Evolutionary conservation across 35 echinoderm and acorn worm genomes (phyloP).

Genomic region (Anneissia japonica): DNA sequence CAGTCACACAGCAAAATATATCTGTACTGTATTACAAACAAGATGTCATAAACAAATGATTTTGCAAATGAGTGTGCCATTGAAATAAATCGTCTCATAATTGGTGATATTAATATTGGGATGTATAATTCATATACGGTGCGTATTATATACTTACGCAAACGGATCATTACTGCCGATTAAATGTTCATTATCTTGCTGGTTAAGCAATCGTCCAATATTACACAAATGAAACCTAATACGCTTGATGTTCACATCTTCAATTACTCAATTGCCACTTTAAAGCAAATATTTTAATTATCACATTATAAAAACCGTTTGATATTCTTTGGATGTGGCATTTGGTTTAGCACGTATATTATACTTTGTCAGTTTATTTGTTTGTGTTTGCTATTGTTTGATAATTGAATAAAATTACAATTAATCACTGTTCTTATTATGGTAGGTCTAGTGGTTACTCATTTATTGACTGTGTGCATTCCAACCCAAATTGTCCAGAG

Average conservation of each 20-base stretch:
- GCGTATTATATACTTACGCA: neutral
- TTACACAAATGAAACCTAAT: neutral
- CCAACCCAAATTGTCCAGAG: neutral
- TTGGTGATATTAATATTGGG: neutral
- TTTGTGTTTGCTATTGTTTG: neutral
- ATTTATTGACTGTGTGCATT: neutral
- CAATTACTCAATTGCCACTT: neutral
- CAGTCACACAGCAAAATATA: too few relatives aligned
- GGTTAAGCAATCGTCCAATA: neutral
- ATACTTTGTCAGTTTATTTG: too few relatives aligned
- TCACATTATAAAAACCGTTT: too few relatives aligned
- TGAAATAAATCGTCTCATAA: neutral
- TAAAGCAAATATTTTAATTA: neutral
- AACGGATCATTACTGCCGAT: neutral
- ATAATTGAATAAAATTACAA: neutral
- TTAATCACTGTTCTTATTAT: neutral
- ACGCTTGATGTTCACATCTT: neutral
- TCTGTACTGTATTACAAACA: too few relatives aligned
- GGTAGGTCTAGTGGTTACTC: too few relatives aligned
- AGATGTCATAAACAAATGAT: too few relatives aligned
- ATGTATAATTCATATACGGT: neutral
- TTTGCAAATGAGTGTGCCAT: too few relatives aligned
- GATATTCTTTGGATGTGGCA: too few relatives aligned
- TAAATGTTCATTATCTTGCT: neutral
- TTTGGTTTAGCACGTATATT: too few relatives aligned